A percentile compares a stretch with the other conserved stretches of the same genome.
phyloP scores from a whole-genome alignment of 2,888 invertebrate genomes.

The Cerastis leucographa region DNA sequence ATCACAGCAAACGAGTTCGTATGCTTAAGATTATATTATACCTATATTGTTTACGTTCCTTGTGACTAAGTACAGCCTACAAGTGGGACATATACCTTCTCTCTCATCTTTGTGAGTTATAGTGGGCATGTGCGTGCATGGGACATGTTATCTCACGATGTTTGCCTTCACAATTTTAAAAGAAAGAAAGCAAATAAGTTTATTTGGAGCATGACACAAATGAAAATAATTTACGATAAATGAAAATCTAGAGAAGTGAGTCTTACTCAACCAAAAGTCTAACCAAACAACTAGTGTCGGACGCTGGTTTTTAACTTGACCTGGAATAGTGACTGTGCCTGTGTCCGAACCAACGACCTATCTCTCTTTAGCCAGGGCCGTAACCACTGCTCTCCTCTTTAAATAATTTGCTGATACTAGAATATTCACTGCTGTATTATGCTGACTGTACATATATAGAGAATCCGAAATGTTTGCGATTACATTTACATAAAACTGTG shows the following conservation, averaged over 20 bases:
- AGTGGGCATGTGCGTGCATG: too few species aligned
- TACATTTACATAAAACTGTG: constrained; percentile 29
- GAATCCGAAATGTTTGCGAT: constrained; percentile 32
- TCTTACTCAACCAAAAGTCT: background rate
- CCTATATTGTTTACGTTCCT: background rate
- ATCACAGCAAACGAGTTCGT: background rate
- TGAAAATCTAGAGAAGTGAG: background rate
- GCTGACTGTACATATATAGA: constrained; percentile 14
- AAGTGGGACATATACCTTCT: background rate
- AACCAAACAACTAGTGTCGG: background rate
- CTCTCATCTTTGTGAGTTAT: background rate
- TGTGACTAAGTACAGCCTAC: background rate
- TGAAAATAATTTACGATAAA: background rate
- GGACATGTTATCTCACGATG: background rate
- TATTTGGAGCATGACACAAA: background rate
- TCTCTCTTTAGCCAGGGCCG: background rate
- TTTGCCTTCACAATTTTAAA: background rate
- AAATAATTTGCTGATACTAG: constrained; percentile 1
- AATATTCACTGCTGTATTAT: constrained; percentile 23
- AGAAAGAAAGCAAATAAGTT: background rate
- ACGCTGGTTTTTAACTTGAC: background rate
- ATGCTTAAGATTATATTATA: background rate
- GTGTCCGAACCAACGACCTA: background rate
- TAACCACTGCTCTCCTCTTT: background rate
- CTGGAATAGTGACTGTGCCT: background rate